Base-by-base conservation (phyloP, 2,113 vertebrate species). In the Gavialis gangeticus region DNA sequence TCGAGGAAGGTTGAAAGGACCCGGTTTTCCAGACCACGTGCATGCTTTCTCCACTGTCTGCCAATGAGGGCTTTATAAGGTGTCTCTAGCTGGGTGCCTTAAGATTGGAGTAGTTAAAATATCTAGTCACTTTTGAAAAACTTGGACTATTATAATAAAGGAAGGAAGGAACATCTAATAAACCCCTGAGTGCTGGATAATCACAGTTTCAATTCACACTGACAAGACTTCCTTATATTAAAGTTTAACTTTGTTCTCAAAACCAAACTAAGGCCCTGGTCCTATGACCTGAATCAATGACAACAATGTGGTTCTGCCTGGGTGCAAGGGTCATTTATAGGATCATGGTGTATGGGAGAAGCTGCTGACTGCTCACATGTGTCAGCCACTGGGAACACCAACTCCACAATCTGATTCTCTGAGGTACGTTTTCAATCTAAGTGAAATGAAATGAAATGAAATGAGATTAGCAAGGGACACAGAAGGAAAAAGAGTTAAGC, bases 31-130 rank as follows among this genome's bases (percentile, higher is more conserved):
- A 73, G 10, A 55, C 14, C 4, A 1, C 46, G 17, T 10, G 5
- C 28, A 8, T 58, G 15, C 28, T 85, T 14, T 21, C 56, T 0
- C 1, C 5, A 0, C n/a, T 2, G 4, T 4, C 75, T 30, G 5
- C 55, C 62, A 75, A 19, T 54, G 66, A n/a, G 66, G 21, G 28
- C 24, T 24, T 37, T 4, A 1, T 1, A 15, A 25, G 9, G 21
- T 3, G 62, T 46, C 66, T 54, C 34, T 12, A 34, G 73, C 55
- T 37, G 79, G 69, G 60, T 34, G 37, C 34, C 69, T 69, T 5
- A 69, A 69, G 37, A 69, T 69, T 17, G 18, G 67, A 12, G 5
- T 25, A 55, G 37, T 69, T 78, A 2, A n/a, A 60, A 59, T 19
- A 2, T 19, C 24, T 25, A 30, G 11, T 5, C 24, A 30, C 30